Evolutionary conservation across 2,888 invertebrate genomes (phyloP).

Genomic region (Stenchaetothrips biformis): DNA sequence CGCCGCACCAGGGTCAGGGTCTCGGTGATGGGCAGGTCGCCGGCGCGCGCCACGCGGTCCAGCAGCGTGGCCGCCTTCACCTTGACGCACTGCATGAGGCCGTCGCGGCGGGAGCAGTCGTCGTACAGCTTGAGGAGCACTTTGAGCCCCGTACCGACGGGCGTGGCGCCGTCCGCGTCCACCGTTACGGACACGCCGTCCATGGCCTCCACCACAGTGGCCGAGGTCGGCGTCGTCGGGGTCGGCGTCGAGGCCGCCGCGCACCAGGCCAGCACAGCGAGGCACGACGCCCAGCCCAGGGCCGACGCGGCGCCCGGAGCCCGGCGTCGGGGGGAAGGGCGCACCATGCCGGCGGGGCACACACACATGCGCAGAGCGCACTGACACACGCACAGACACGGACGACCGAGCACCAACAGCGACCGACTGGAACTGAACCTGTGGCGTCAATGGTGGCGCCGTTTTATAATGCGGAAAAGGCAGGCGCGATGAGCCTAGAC

Average conservation of each 20-base stretch:
- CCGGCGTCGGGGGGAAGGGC: not conserved
- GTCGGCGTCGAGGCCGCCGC: not conserved
- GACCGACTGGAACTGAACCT: not conserved
- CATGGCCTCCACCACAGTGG: slow-evolving; percentile 23
- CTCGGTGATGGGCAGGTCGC: slow-evolving; percentile 53
- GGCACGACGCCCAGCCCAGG: not conserved
- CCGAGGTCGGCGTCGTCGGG: not conserved
- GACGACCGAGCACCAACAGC: not conserved
- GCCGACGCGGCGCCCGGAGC: not conserved
- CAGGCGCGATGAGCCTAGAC: not conserved
- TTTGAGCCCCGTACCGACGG: slow-evolving; percentile 46
- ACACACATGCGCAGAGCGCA: not conserved
- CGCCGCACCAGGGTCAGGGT: slow-evolving; percentile 60
- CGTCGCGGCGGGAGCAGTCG: slow-evolving; percentile 63
- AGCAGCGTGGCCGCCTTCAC: slow-evolving; percentile 76
- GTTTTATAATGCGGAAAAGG: slow-evolving; percentile 24
- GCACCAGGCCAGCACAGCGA: not conserved
- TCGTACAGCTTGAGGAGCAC: slow-evolving; percentile 55
- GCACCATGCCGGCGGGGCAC: not conserved
- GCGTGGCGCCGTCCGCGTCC: slow-evolving; percentile 50
- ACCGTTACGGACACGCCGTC: slow-evolving; percentile 32
- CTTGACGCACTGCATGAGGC: slow-evolving; percentile 69
- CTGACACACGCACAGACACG: not conserved
- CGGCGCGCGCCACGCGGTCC: slow-evolving; percentile 61
- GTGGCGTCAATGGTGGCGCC: slow-evolving; percentile 1